Evolutionary conservation across 2,888 invertebrate species (phyloP).

Genomic region (Cryptocheilus praepositus): DNA sequence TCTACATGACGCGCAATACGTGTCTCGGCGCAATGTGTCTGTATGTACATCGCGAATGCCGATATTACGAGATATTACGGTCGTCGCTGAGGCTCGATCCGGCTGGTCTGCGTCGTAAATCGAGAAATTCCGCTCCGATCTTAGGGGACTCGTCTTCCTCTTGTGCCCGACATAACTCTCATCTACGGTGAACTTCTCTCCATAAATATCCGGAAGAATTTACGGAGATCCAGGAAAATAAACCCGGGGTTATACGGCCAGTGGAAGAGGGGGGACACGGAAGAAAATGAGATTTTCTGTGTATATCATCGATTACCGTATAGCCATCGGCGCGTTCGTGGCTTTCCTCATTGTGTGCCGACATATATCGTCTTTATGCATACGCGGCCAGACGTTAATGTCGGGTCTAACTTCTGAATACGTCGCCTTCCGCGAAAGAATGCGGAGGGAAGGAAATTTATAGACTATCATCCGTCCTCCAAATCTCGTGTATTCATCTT

Average conservation of each 20-base stretch:
- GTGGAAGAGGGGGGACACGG: conserved; percentile 4
- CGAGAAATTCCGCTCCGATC: conserved; percentile 14
- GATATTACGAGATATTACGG: conserved; percentile 24
- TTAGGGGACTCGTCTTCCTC: conserved; percentile 11
- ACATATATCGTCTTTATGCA: too few relatives aligned
- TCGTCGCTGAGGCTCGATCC: conserved; percentile 13
- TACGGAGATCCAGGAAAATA: conserved; percentile 14
- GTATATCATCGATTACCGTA: too few relatives aligned
- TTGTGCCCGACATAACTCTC: conserved; percentile 18
- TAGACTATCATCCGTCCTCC: too few relatives aligned
- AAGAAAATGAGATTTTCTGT: conserved; percentile 12
- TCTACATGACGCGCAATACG: neutral
- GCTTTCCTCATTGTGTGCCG: too few relatives aligned
- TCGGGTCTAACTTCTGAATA: too few relatives aligned
- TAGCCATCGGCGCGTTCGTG: too few relatives aligned
- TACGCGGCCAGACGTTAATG: too few relatives aligned
- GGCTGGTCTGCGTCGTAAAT: conserved; percentile 22
- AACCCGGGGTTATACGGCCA: conserved; percentile 9
- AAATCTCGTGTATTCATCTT: too few relatives aligned
- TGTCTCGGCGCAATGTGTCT: conserved; percentile 15
- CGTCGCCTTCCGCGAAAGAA: too few relatives aligned
- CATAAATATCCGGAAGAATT: conserved; percentile 24
- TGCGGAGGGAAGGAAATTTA: too few relatives aligned
- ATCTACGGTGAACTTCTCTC: conserved; percentile 12
- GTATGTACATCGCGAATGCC: conserved; percentile 2